Conservation (phyloP, 2,888 invertebrate genomes). For the Oxycera nigricornis region DNA sequence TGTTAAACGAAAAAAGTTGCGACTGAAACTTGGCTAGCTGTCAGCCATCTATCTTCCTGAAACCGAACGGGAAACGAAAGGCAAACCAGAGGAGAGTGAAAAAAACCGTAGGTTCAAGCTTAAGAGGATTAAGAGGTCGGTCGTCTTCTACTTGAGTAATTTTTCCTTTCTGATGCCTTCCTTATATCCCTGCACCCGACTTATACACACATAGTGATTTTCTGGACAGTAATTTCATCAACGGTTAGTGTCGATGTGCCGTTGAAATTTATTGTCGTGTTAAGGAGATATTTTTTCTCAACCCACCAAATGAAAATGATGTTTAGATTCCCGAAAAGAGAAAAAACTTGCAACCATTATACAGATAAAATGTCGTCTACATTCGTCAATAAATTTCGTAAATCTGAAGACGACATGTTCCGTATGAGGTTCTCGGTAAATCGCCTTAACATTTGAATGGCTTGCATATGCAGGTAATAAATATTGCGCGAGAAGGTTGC, state of each 20-base stretch:
- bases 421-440: neutral
- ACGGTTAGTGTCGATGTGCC: constrained; percentile 40
- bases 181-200: neutral
- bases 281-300: constrained; percentile 12
- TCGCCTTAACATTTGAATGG: constrained; percentile 11
- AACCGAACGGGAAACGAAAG: constrained; percentile 9
- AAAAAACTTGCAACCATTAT: neutral
- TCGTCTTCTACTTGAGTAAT: constrained; percentile 38
- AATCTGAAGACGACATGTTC: neutral
- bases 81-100: neutral
- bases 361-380: neutral
- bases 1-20: neutral
- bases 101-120: constrained; percentile 33
- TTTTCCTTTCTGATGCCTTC: constrained; percentile 30
- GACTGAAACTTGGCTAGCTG: constrained; percentile 30
- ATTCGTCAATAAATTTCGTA: constrained; percentile 30
- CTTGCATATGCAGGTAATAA: constrained; percentile 8
- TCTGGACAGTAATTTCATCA: constrained; percentile 40
- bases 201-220: constrained; percentile 23
- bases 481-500: neutral
- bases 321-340: constrained; percentile 4
- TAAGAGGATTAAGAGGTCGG: constrained; percentile 44
- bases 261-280: constrained; percentile 34
- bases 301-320: constrained; percentile 17
- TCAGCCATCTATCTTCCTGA: constrained; percentile 24